phyloP scores from a whole-genome alignment of 37 sponge, comb jelly and placozoan species.

The Diacarnus erythraeanus region DNA sequence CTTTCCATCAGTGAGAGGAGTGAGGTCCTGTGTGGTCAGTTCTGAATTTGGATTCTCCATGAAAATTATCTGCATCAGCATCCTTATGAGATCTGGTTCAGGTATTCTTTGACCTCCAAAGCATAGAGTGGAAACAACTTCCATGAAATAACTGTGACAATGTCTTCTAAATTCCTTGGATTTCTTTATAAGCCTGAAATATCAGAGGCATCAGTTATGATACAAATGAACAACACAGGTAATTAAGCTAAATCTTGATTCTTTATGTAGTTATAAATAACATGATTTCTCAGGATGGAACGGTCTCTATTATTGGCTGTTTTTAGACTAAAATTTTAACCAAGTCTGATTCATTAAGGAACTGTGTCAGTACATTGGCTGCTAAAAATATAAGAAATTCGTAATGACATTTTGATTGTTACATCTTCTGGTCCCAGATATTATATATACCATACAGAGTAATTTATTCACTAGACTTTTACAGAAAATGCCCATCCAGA shows the following conservation, averaged over 20 bases:
- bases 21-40: constrained; percentile 47
- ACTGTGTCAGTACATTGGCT: too few relatives aligned
- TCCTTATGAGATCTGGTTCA: constrained; percentile 51
- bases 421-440: too few relatives aligned
- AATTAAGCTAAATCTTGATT: neutral
- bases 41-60: neutral
- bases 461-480: too few relatives aligned
- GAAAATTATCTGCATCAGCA: constrained; percentile 64
- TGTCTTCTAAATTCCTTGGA: neutral
- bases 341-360: too few relatives aligned
- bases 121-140: constrained; percentile 75
- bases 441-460: too few relatives aligned
- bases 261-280: neutral
- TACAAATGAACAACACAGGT: neutral
- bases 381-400: too few relatives aligned
- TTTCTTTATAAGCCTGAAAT: neutral
- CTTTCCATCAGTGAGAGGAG: constrained; percentile 33
- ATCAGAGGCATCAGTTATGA: neutral
- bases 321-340: too few relatives aligned
- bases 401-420: too few relatives aligned
- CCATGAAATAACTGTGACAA: constrained; percentile 69
- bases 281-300: too few relatives aligned
- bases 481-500: too few relatives aligned
- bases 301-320: too few relatives aligned
- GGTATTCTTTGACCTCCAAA: constrained; percentile 63